phyloP scores from a whole-genome alignment of 2,888 invertebrate species.

The Pyrochroa serraticornis region DNA sequence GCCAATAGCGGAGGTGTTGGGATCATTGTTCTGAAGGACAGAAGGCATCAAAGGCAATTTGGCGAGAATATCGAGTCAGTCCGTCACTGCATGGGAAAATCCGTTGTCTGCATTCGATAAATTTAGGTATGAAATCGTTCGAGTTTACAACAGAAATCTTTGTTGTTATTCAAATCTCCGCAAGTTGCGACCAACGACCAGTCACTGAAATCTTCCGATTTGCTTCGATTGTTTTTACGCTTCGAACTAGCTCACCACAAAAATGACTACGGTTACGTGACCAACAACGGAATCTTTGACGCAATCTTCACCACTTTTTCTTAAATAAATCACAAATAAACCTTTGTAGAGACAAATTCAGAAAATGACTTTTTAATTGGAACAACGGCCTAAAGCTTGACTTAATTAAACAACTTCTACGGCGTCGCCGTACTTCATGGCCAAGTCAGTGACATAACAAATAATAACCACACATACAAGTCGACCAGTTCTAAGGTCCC shows the following conservation, averaged over 20 bases:
- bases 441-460: constrained; percentile 19
- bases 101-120: no score
- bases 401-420: constrained; percentile 19
- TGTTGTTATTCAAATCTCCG: no score
- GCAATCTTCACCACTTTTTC: not conserved
- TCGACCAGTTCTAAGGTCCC: constrained; percentile 9
- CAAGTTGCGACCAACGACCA: no score
- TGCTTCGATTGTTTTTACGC: constrained; percentile 1
- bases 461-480: constrained; percentile 8
- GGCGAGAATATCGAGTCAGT: no score
- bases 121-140: no score
- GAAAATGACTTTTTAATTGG: constrained; percentile 12
- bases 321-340: no score
- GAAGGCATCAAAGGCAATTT: no score
- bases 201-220: constrained; percentile 5
- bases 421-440: constrained; percentile 19
- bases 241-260: not conserved
- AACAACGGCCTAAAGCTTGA: constrained; percentile 13
- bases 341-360: no score
- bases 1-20: no score
- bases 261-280: constrained; percentile 6
- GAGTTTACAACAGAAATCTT: no score
- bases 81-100: no score
- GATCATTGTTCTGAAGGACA: no score
- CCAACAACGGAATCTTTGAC: not conserved